Percentiles rank a stretch among this genome's conserved stretches.
Conservation (phyloP, 2,888 invertebrate species). For the Drosophila pseudotalamancana region DNA sequence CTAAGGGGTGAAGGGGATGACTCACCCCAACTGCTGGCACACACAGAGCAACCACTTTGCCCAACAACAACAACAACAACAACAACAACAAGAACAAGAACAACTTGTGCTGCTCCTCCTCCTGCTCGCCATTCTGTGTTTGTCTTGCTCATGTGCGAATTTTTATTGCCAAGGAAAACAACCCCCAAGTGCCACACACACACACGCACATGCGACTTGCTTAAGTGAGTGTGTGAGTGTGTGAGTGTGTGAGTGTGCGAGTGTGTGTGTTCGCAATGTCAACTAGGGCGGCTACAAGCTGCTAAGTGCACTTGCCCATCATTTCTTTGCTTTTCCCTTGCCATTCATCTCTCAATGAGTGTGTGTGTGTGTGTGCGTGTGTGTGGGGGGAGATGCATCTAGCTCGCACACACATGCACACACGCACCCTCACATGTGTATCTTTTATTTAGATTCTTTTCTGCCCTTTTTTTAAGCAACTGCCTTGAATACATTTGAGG, state of each 20-base stretch:
- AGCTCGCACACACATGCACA: constrained; percentile 7
- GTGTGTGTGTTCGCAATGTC: constrained; percentile 63
- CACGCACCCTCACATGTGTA: constrained; percentile 17
- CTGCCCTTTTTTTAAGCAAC: constrained; percentile 16
- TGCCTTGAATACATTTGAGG: constrained; percentile 76
- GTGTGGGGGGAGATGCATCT: constrained; percentile 7
- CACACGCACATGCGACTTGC: constrained; percentile 25
- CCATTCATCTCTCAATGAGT: constrained; percentile 24
- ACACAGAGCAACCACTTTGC: constrained; percentile 53
- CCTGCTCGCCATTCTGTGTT: constrained; percentile 53
- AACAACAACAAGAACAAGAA: constrained; percentile 30
- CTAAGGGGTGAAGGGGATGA: constrained; percentile 18
- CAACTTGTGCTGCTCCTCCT: constrained; percentile 24
- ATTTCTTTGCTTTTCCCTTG: constrained; percentile 61
- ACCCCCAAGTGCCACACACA: constrained; percentile 67
- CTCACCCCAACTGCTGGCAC: constrained; percentile 5
- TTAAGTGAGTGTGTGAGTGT: neutral
- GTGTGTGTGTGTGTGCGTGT: neutral
- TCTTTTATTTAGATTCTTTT: constrained; percentile 26
- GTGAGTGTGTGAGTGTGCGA: constrained; percentile 21
- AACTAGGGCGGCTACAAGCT: constrained; percentile 74
- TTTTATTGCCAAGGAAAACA: constrained; percentile 72
- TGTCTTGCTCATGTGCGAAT: constrained; percentile 69
- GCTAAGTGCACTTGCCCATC: constrained; percentile 78
- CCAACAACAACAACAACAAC: constrained; percentile 39